Evolutionary conservation across 2,113 vertebrate genomes (phyloP).

Genomic region (Desmodus rotundus): DNA sequence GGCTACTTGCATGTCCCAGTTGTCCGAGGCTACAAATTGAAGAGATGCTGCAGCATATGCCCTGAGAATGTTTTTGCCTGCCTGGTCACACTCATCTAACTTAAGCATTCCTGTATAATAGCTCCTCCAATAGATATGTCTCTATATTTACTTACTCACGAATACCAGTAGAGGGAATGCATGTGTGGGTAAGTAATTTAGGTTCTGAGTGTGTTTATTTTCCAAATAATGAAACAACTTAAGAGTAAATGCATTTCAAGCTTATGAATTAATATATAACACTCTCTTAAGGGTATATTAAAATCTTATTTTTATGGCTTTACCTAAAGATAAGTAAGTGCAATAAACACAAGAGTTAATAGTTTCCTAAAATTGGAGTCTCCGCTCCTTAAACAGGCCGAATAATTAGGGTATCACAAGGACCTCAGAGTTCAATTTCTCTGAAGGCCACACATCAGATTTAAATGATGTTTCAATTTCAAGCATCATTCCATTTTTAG

Average conservation of each 20-base stretch:
- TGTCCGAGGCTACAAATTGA: neutral
- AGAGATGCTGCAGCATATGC: neutral
- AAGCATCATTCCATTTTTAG: neutral
- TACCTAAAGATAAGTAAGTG: neutral
- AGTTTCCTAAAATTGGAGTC: neutral
- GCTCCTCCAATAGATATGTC: neutral
- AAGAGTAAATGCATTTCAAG: neutral
- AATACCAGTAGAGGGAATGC: neutral
- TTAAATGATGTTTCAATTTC: neutral
- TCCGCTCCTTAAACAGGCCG: neutral
- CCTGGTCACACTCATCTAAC: neutral
- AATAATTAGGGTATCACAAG: neutral
- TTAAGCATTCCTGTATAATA: neutral
- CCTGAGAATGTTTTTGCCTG: neutral
- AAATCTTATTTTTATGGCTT: constrained; percentile 18
- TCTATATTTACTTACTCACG: neutral
- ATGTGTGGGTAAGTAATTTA: neutral
- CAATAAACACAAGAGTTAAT: neutral
- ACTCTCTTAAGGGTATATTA: neutral
- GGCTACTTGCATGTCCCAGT: neutral
- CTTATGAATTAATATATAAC: neutral
- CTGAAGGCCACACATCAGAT: neutral
- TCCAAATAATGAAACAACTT: neutral
- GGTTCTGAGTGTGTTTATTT: neutral
- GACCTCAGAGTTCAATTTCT: neutral